Conservation (phyloP, 2,797 vertebrate genomes). For the Phalanger gymnotis region DNA sequence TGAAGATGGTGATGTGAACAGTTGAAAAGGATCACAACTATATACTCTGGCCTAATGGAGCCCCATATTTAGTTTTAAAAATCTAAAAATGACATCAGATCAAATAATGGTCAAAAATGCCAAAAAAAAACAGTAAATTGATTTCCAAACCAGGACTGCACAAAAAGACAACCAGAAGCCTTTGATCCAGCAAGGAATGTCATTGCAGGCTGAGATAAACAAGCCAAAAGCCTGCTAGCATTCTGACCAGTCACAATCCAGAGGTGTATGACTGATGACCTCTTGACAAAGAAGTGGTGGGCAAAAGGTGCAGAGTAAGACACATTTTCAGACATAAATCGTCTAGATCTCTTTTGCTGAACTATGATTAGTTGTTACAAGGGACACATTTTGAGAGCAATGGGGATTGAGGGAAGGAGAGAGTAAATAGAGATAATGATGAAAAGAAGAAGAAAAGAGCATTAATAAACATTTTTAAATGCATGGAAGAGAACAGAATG, state of each 20-base stretch:
- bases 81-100: not conserved
- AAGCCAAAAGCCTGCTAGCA: not conserved
- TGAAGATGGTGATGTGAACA: not conserved
- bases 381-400: not conserved
- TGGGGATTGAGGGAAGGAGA: not conserved
- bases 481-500: not conserved
- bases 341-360: not conserved
- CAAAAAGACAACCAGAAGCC: not conserved
- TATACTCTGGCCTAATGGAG: not conserved
- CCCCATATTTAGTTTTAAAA: not conserved
- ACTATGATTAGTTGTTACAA: not conserved
- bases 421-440: not conserved
- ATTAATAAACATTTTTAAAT: not conserved
- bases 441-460: not conserved
- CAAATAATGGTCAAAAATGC: not conserved
- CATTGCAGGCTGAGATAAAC: not conserved
- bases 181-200: not conserved
- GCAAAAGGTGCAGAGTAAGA: not conserved
- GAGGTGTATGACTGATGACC: not conserved
- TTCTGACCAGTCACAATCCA: not conserved
- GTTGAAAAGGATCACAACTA: not conserved
- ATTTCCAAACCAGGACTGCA: not conserved
- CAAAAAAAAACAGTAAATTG: not conserved
- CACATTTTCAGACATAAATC: not conserved
- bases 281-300: not conserved